Evolutionary conservation across 2,888 invertebrate genomes (phyloP), one percentile per base, ranked within the genome.

Genomic region (Pterostichus madidus): DNA sequence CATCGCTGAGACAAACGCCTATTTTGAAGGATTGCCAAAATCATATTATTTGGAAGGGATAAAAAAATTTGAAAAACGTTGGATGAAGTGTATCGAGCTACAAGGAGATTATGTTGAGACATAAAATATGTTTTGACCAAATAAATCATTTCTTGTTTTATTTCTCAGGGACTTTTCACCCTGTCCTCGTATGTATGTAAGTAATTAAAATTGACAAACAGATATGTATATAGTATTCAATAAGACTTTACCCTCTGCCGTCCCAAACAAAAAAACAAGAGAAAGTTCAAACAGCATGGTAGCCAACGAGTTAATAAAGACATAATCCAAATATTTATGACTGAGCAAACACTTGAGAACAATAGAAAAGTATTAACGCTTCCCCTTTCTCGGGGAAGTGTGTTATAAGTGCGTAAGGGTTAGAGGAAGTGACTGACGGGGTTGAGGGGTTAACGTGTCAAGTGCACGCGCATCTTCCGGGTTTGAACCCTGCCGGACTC

Each of bases 401-500:
- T 5, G n/a, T 13, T 49, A 49, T n/a, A 13, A 59, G 17, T 59
- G 24, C 2, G 31, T 24, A 64, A 64, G 64, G 64, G 64, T 64
- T 64, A 64, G 10, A 64, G 35, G 64, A 64, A 64, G 17, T 39
- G 32, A 39, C 32, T 24, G 24, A 24, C 24, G 24, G 24, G 3
- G 31, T 39, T 24, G 17, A 32, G 31, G 76, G 76, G 49, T 76
- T 76, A 76, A 53, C 31, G 88, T 89, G 89, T 89, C 88, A 89
- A 89, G 88, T 88, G 88, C 88, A 88, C 87, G 87, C 87, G 87
- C 85, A 88, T 87, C 88, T 88, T 88, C 76, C 76, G 76, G 32
- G 17, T n/a, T n/a, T 49, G 39, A 8, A 39, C 6, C 39, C 39
- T 88, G 15, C 49, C 49, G 49, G 87, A 53, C 53, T 31, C 35